phyloP scores from a whole-genome alignment of 2,113 vertebrate species.

The Chaetura pelagica region DNA sequence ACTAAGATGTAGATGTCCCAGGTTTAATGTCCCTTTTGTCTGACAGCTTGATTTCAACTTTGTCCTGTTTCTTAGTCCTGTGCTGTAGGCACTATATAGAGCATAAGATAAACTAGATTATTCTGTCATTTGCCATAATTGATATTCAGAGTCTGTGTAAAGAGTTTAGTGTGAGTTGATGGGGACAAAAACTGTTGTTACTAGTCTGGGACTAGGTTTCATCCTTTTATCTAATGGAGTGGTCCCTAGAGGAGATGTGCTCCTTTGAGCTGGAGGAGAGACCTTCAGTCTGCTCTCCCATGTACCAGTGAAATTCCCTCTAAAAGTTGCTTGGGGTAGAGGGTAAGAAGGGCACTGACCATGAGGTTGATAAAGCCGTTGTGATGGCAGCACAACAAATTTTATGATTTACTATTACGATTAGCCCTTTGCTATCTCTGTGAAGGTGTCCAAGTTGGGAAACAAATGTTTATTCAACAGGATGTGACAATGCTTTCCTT shows the following conservation, averaged over 20 bases:
- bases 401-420: neutral
- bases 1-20: neutral
- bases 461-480: neutral
- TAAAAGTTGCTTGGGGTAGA: neutral
- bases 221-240: neutral
- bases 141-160: neutral
- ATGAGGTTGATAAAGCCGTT: neutral
- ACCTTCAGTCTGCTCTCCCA: neutral
- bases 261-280: neutral
- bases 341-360: neutral
- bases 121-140: neutral
- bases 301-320: neutral
- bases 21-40: neutral
- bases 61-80: neutral
- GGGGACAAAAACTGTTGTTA: neutral
- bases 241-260: neutral
- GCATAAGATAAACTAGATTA: neutral
- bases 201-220: neutral
- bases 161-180: neutral
- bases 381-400: fast-evolving
- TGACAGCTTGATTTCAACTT: neutral
- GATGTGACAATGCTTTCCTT: neutral
- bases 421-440: neutral
- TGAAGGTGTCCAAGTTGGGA: neutral
- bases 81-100: neutral